Base-by-base conservation (phyloP, 2,113 vertebrate species). In the Rhea pennata region DNA sequence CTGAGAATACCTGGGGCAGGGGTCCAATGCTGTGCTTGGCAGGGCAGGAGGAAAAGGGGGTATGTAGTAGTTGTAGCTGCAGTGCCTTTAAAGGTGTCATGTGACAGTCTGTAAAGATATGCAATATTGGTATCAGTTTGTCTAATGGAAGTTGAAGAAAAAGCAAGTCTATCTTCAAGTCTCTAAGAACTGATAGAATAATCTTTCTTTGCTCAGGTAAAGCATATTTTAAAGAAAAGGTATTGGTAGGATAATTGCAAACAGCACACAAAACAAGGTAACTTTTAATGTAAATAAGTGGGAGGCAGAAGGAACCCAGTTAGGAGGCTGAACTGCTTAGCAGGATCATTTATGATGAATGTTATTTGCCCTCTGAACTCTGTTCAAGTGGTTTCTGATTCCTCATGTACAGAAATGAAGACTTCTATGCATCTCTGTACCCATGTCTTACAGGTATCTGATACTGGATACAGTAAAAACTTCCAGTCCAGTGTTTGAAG, bases 41-140 rank as follows among this genome's bases (percentile, higher is more conserved):
- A 8, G 23, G 53, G 53, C 53, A 54, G 53, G 24, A 36, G 27
- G 53, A 27, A 54, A 27, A 14, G 26, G 53, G 26, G 24, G 27
- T 8, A 22, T 15, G 5, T 51, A 14, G 15, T 69, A 40, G 14
- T 2, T 80, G 40, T 42, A 64, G 33, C 54, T 56, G 54, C 16
- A 56, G 27, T 9, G 9, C 27, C 36, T 73, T 73, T 64, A 33
- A 42, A 48, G 12, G 33, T 40, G 12, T 54, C 51, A 56, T 33
- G 8, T 46, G 15, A 31, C 8, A 36, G 26, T 22, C 56, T 80
- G 48, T 54, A 26, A 69, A 58, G 33, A 58, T 17, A 17, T 0
- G 0, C 3, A 14, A 2, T 16, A 5, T 1, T 48, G 5, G 6
- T 20, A 33, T 36, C 2, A 29, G 22, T 42, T 51, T 40, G 58